phyloP scores from a whole-genome alignment of 2,888 invertebrate species.

The Phania funesta region DNA sequence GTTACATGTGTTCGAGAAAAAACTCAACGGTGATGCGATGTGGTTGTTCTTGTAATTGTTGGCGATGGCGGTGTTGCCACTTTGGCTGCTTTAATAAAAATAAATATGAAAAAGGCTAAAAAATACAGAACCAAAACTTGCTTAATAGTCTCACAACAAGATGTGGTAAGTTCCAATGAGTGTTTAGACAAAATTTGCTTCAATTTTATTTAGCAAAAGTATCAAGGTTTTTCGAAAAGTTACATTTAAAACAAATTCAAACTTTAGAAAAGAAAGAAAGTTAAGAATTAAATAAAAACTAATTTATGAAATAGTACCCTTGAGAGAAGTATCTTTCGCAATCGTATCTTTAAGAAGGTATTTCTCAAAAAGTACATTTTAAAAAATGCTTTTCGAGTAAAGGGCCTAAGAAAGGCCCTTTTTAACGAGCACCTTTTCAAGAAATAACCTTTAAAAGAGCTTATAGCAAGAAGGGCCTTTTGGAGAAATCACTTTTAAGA shows the following conservation, averaged over 20 bases:
- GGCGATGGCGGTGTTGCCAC: conserved; percentile 52
- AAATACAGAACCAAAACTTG: conserved; percentile 16
- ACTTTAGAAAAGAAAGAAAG: too few species aligned
- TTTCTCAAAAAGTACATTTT: neutral
- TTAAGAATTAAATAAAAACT: too few species aligned
- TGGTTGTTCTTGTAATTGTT: conserved; percentile 29
- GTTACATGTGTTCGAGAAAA: conserved; percentile 58
- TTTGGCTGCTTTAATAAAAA: conserved; percentile 59
- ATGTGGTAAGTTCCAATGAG: too few species aligned
- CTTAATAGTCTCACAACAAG: too few species aligned
- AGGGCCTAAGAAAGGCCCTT: neutral
- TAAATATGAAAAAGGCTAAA: neutral
- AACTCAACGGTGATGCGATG: conserved; percentile 41
- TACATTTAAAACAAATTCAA: neutral
- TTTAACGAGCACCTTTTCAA: neutral
- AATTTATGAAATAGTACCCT: too few species aligned
- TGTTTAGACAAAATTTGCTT: too few species aligned
- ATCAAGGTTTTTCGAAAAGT: neutral
- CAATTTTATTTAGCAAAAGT: too few species aligned
- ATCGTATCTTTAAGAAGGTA: neutral
- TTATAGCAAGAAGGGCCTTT: too few species aligned
- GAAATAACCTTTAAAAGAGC: neutral
- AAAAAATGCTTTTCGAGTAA: neutral
- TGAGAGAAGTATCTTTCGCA: too few species aligned
- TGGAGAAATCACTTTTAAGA: too few species aligned